These are phyloP conservation scores for Rhinatrema bivittatum DNA, from an alignment of 2,797 vertebrate species.

Conservation along the genomic window DNA sequence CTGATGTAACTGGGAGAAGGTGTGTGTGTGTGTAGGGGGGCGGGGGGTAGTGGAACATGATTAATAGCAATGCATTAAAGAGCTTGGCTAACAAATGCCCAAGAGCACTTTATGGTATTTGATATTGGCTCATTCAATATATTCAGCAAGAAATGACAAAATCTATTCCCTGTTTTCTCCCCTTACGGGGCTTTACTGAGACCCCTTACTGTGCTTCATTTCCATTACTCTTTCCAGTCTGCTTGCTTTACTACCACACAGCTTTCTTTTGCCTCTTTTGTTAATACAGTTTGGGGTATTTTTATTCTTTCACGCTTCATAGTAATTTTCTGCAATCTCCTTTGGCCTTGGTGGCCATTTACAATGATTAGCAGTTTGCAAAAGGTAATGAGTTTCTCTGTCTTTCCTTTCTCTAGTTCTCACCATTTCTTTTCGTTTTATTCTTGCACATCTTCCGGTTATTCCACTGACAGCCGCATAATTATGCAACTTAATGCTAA, in stretches of 20 bases:
- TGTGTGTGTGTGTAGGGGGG: not conserved
- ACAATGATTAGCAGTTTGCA: conserved; percentile 36
- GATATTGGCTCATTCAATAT: conserved; percentile 12
- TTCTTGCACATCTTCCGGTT: conserved; percentile 21
- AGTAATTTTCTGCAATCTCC: conserved; percentile 28
- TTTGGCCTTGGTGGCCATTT: conserved; percentile 31
- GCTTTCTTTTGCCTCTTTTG: conserved; percentile 1
- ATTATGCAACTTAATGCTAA: conserved; percentile 24
- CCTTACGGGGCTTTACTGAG: conserved; percentile 18
- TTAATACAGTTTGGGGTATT: conserved; percentile 15
- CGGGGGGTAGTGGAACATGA: conserved; percentile 5
- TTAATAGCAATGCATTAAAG: conserved; percentile 18
- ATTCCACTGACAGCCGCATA: conserved; percentile 33
- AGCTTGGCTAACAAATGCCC: conserved; percentile 12
- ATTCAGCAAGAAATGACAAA: conserved; percentile 20
- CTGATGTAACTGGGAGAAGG: not conserved
- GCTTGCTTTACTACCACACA: conserved; percentile 26
- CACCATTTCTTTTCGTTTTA: not conserved
- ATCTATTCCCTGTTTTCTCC: conserved; percentile 14
- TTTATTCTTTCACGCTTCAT: conserved; percentile 29
- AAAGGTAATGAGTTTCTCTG: conserved; percentile 33
- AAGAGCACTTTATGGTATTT: conserved; percentile 9
- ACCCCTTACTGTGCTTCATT: conserved; percentile 29
- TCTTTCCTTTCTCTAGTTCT: conserved; percentile 10
- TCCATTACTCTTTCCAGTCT: conserved; percentile 34